phyloP scores from a whole-genome alignment of 2,113 vertebrate species.

The Mungos mungo region DNA sequence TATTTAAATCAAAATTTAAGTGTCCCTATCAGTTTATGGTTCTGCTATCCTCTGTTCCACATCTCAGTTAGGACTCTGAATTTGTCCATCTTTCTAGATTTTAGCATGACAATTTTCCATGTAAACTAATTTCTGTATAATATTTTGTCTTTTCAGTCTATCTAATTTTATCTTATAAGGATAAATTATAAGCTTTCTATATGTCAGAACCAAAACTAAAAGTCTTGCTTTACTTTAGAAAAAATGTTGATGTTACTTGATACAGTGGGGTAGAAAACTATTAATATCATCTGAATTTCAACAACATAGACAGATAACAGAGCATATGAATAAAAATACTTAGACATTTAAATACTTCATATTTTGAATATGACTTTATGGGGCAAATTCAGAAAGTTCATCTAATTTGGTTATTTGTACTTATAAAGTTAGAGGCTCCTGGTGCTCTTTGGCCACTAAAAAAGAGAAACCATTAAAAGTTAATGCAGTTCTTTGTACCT shows the following conservation, averaged over 20 bases:
- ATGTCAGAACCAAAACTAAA: not conserved
- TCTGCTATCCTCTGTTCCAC: not conserved
- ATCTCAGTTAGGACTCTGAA: not conserved
- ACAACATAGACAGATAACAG: not conserved
- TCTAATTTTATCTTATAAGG: not conserved
- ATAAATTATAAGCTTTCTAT: not conserved
- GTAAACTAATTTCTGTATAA: not conserved
- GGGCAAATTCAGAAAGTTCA: not conserved
- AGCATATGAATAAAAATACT: not conserved
- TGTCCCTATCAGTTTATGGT: not conserved
- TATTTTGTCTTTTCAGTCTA: not conserved
- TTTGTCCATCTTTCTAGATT: not conserved
- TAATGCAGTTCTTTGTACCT: constrained; percentile 10
- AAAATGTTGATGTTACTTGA: not conserved
- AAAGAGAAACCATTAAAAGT: constrained; percentile 46
- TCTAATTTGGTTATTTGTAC: not conserved
- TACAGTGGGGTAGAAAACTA: not conserved
- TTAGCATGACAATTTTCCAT: not conserved
- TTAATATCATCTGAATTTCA: not conserved
- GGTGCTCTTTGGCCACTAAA: not conserved
- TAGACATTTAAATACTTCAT: not conserved
- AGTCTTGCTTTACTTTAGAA: not conserved
- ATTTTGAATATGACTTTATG: not conserved
- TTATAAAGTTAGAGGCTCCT: not conserved
- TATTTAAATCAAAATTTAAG: not conserved